Evolutionary conservation across 2,888 invertebrate genomes (phyloP).

Genomic region (Chrysolina americana): DNA sequence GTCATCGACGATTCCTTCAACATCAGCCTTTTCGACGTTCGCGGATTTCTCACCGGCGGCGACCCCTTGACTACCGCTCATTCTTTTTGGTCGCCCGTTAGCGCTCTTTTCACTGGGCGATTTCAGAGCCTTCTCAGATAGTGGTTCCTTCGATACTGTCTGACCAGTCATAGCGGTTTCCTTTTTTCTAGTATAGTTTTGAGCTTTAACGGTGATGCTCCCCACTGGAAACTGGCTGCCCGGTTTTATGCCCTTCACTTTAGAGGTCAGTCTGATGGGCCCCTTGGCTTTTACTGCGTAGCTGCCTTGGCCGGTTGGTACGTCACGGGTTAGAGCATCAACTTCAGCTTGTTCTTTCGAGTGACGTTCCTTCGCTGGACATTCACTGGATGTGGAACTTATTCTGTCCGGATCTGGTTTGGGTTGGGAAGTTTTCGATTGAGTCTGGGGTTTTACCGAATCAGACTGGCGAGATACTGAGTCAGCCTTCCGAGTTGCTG

Average conservation of each 20-base stretch:
- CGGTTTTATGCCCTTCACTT: slow-evolving; percentile 45
- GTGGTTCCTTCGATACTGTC: neutral
- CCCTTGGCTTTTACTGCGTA: slow-evolving; percentile 38
- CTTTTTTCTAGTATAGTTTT: slow-evolving; percentile 3
- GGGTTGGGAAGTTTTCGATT: neutral
- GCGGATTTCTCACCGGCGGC: no score
- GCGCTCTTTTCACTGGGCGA: no score
- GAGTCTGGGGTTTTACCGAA: no score
- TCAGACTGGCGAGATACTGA: no score
- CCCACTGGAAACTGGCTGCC: slow-evolving; percentile 41
- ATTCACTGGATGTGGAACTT: neutral
- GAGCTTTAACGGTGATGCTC: neutral
- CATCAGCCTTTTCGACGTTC: no score
- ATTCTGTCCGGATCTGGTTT: neutral
- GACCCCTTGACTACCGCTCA: no score
- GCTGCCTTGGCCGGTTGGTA: neutral
- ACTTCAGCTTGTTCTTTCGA: neutral
- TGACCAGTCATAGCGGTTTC: no score
- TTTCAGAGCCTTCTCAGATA: no score
- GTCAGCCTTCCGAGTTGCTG: no score
- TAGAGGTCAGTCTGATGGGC: slow-evolving; percentile 47
- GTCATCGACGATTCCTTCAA: no score
- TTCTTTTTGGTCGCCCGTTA: no score
- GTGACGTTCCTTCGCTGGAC: slow-evolving; percentile 4
- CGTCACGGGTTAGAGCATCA: neutral